Evolutionary conservation across 2,888 invertebrate species (phyloP).

Genomic region (Seira ritae): DNA sequence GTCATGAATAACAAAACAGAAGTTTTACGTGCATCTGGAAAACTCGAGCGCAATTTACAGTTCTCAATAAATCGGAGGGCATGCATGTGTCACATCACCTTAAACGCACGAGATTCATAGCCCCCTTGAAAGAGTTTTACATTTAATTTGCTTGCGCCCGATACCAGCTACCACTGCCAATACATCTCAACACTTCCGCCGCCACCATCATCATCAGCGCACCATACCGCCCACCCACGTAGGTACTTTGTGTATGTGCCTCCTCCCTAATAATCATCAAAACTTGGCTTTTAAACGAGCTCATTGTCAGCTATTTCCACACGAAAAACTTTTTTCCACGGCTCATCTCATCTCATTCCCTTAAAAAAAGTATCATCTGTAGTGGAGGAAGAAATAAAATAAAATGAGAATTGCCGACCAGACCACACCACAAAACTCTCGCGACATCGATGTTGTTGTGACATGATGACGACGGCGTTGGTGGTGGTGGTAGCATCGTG

Average conservation of each 20-base stretch:
- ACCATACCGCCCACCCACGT: not conserved
- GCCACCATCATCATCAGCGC: not conserved
- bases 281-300: slow-evolving; percentile 19
- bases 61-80: not conserved
- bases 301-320: slow-evolving; percentile 5
- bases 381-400: slow-evolving; percentile 19
- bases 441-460: no score
- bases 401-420: slow-evolving; percentile 16
- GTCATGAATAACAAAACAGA: slow-evolving; percentile 1
- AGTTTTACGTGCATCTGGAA: slow-evolving; percentile 2
- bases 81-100: slow-evolving; percentile 12
- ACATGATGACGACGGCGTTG: no score
- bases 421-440: no score
- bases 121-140: no score
- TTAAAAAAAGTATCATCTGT: slow-evolving; percentile 8
- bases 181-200: no score
- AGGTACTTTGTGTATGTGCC: not conserved
- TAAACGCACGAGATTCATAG: not conserved
- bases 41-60: not conserved
- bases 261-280: slow-evolving; percentile 9
- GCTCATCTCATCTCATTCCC: not conserved
- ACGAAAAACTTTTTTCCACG: not conserved
- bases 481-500: no score
- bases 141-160: not conserved
- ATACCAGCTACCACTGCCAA: not conserved